Conservation (phyloP, 2,113 vertebrate genomes). For the Perca fluviatilis region DNA sequence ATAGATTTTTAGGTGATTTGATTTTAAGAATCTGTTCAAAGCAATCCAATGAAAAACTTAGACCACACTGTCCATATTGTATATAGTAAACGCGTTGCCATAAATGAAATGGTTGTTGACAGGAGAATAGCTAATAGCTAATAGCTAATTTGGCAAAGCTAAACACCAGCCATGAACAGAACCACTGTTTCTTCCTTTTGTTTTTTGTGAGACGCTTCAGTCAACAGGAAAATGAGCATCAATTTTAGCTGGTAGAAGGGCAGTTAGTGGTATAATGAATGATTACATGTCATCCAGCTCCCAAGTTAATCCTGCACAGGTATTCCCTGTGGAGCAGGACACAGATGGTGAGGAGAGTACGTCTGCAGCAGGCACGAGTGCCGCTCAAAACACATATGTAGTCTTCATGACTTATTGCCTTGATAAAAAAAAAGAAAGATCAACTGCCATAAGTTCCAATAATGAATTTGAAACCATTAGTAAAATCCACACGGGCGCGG, state of each 20-base stretch:
- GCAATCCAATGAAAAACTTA: not conserved
- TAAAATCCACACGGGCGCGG: slow-evolving; percentile 62
- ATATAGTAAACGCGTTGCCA: not conserved
- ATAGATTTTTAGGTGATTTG: not conserved
- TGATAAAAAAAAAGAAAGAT: slow-evolving; percentile 32
- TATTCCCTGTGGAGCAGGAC: slow-evolving; percentile 79
- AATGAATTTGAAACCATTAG: slow-evolving; percentile 74
- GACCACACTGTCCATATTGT: not conserved
- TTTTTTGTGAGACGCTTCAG: slow-evolving; percentile 76
- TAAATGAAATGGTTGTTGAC: slow-evolving; percentile 50
- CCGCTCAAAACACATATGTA: slow-evolving; percentile 52
- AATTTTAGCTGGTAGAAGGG: slow-evolving; percentile 77
- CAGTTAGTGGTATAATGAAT: slow-evolving; percentile 83
- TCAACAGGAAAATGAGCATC: slow-evolving; percentile 85
- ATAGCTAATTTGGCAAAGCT: slow-evolving; percentile 38
- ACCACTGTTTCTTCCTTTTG: slow-evolving; percentile 48
- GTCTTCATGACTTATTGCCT: slow-evolving; percentile 53
- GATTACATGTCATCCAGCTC: slow-evolving; percentile 79
- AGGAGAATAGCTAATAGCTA: slow-evolving; percentile 37
- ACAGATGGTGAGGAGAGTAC: slow-evolving; percentile 77
- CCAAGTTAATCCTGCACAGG: slow-evolving; percentile 80
- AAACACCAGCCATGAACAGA: slow-evolving; percentile 50
- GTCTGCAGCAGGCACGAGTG: slow-evolving; percentile 59
- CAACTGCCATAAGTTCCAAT: slow-evolving; percentile 59
- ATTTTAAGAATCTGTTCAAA: slow-evolving; percentile 1